These are phyloP conservation scores for Chlorospingus semifuscus DNA, from an alignment of 2,797 vertebrate species.

Conservation along the genomic window DNA sequence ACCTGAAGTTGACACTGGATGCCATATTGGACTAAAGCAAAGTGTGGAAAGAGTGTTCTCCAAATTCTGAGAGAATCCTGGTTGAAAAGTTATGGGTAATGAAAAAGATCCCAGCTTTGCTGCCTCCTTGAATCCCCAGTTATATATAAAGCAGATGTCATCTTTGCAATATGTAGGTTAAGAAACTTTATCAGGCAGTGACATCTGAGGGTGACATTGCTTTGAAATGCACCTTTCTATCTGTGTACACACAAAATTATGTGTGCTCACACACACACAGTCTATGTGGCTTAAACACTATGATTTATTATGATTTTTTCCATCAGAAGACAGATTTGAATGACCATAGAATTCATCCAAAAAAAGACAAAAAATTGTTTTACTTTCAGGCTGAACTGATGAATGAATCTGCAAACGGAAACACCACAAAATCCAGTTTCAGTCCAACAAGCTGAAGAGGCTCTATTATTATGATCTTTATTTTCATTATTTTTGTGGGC, in stretches of 20 bases:
- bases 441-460: slow-evolving; percentile 19
- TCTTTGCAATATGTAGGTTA: not conserved
- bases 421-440: not conserved
- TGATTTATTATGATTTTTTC: not conserved
- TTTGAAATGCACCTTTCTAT: not conserved
- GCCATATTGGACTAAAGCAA: slow-evolving; percentile 26
- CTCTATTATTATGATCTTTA: slow-evolving; percentile 37
- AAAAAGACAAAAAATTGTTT: not conserved
- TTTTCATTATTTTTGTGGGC: slow-evolving; percentile 52
- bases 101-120: slow-evolving; percentile 23
- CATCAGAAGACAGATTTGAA: not conserved
- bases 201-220: not conserved
- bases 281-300: not conserved
- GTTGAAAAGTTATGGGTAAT: slow-evolving; percentile 27
- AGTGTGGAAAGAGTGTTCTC: slow-evolving; percentile 8
- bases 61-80: not conserved
- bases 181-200: not conserved
- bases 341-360: not conserved
- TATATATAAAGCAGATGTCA: slow-evolving; percentile 54
- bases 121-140: not conserved
- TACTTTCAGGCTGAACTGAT: not conserved
- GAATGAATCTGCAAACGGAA: not conserved
- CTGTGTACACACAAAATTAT: not conserved
- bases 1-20: not conserved
- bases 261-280: not conserved